Evolutionary conservation across 2,113 vertebrate species (phyloP).

Genomic region (Plectropomus leopardus): DNA sequence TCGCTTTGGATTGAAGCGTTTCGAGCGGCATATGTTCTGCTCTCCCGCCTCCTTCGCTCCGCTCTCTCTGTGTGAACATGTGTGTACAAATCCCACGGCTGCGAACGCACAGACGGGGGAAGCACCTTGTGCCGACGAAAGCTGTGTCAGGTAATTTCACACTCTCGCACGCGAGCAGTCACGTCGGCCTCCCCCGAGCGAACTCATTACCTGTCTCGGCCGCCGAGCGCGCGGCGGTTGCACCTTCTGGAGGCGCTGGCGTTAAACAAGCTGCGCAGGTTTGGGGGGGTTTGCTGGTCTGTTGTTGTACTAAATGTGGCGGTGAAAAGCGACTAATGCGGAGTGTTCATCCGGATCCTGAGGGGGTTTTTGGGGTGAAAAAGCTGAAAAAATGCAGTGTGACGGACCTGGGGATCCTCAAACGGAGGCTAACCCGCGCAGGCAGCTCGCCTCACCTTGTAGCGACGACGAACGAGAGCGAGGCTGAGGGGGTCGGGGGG

Average conservation of each 20-base stretch:
- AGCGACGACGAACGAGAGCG: slow-evolving; percentile 60
- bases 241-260: slow-evolving; percentile 76
- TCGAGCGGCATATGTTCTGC: slow-evolving; percentile 61
- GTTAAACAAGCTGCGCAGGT: slow-evolving; percentile 77
- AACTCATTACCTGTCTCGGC: slow-evolving; percentile 83
- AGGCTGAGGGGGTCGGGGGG: slow-evolving; percentile 23
- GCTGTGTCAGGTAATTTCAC: slow-evolving; percentile 82
- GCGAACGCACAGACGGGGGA: slow-evolving; percentile 54
- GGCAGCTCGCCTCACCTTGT: slow-evolving; percentile 76
- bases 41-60: slow-evolving; percentile 32
- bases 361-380: slow-evolving; percentile 33
- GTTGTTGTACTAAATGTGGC: slow-evolving; percentile 60
- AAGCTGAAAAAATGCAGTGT: slow-evolving; percentile 46
- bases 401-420: slow-evolving; percentile 78
- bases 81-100: slow-evolving; percentile 60
- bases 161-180: slow-evolving; percentile 75
- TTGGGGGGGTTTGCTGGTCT: slow-evolving; percentile 6
- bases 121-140: slow-evolving; percentile 63
- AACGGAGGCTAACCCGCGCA: slow-evolving; percentile 55
- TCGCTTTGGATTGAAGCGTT: slow-evolving; percentile 33
- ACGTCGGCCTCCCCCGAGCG: slow-evolving; percentile 72
- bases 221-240: slow-evolving; percentile 38
- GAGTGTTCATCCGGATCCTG: slow-evolving; percentile 53
- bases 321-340: slow-evolving; percentile 57
- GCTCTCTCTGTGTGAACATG: slow-evolving; percentile 30